phyloP scores from a whole-genome alignment of 2,888 invertebrate genomes.

The Agonopterix subpropinquella region DNA sequence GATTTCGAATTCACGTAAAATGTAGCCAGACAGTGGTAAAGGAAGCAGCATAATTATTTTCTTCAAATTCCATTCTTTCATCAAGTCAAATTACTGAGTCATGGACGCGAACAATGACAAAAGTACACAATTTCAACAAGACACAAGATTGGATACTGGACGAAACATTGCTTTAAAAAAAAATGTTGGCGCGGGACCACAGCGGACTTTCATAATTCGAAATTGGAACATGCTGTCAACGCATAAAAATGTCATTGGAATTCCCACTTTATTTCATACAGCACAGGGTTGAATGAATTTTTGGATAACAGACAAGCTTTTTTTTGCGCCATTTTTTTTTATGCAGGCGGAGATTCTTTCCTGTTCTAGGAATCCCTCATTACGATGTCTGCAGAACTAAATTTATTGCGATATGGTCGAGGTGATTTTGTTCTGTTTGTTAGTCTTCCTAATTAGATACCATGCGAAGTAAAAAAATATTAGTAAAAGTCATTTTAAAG shows the following conservation, averaged over 20 bases:
- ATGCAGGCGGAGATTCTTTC: conserved; percentile 20
- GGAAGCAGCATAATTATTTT: no score
- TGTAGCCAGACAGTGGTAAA: no score
- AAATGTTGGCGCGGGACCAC: conserved; percentile 27
- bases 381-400: conserved; percentile 31
- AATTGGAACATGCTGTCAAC: conserved; percentile 1
- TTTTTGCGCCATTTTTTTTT: conserved; percentile 17
- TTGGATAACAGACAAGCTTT: conserved; percentile 8
- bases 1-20: no score
- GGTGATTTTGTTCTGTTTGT: conserved; percentile 19
- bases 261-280: background rate
- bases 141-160: background rate
- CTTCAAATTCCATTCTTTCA: conserved; percentile 5
- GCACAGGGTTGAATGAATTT: background rate
- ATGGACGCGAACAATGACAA: conserved; percentile 8
- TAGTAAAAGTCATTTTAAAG: no score
- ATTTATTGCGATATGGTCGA: conserved; percentile 31
- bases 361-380: conserved; percentile 54
- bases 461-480: background rate
- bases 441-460: conserved; percentile 19
- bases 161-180: conserved; percentile 14
- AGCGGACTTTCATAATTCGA: conserved; percentile 13
- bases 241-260: background rate
- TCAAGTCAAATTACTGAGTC: conserved; percentile 10
- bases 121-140: conserved; percentile 1